Conservation (phyloP, 2,113 vertebrate genomes). For the Thryonomys swinderianus region DNA sequence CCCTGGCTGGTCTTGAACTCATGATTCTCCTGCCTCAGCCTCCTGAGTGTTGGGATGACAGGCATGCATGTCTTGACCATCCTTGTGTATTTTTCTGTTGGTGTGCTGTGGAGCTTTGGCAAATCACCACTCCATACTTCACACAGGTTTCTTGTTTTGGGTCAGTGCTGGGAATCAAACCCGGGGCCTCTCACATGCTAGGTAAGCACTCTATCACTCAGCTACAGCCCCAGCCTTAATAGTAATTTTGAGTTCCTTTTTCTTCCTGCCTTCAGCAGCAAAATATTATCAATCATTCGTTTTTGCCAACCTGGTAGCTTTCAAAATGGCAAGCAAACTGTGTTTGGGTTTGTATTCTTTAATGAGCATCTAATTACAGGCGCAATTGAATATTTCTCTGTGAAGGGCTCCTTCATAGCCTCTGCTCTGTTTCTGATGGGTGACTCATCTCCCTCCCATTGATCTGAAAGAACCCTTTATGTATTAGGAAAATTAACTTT, state of each 20-base stretch:
- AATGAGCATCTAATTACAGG: conserved; percentile 49
- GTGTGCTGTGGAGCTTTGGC: not conserved
- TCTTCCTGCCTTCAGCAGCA: not conserved
- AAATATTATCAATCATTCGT: not conserved
- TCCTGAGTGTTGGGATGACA: not conserved
- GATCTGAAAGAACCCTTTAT: conserved; percentile 29
- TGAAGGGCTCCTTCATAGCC: not conserved
- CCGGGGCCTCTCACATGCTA: not conserved
- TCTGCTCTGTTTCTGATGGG: conserved; percentile 19
- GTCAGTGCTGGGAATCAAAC: too few species aligned
- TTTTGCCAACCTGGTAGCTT: not conserved
- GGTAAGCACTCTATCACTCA: not conserved
- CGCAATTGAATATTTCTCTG: not conserved
- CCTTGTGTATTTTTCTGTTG: not conserved
- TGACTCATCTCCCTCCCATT: conserved; percentile 37
- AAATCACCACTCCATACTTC: too few species aligned
- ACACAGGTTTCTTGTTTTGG: not conserved
- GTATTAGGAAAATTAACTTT: conserved; percentile 31
- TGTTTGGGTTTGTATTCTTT: conserved; percentile 46
- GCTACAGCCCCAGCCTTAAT: not conserved
- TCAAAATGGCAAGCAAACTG: not conserved
- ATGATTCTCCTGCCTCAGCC: not conserved
- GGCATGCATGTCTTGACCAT: not conserved
- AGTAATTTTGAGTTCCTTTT: not conserved
- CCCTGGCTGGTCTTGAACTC: too few species aligned